Evolutionary conservation across 2,113 vertebrate species (phyloP), one percentile per base, ranked within the genome.

Genomic region (Pogona vitticeps): DNA sequence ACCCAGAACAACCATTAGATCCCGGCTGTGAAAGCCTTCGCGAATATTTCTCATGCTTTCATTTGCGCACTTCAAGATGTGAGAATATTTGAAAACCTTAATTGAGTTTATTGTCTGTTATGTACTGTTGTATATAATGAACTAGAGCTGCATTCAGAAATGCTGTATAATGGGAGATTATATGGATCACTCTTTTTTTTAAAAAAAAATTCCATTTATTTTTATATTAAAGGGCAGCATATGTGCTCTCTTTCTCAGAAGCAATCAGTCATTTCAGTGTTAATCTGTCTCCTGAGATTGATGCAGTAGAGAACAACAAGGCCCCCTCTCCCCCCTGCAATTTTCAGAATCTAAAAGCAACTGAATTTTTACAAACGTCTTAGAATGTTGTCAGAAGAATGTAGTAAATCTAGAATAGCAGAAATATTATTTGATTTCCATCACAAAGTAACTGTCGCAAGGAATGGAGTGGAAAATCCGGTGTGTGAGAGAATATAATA

Each of bases 31-130:
- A n/a, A n/a, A n/a, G n/a, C n/a, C n/a, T n/a, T n/a, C n/a, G n/a
- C n/a, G n/a, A n/a, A n/a, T n/a, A n/a, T n/a, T n/a, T n/a, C 90
- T 87, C 78, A 75, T 89, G 90, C 73, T 85, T 93, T 92, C 92
- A 89, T 91, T 91, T 93, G 68, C 86, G 91, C 1, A 0, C 63
- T 92, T 92, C 91, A 87, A 91, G 88, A 88, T 84, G 75, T 26
- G 58, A 0, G 88, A 87, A 89, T 72, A 26, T 38, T 76, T 93
- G 31, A 31, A 92, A 94, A 95, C 13, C 88, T 85, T 91, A 88
- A 59, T 93, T 95, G 85, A 88, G 91, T 93, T 94, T 93, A 89
- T 91, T 92, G 61, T 81, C 23, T 28, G 36, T 89, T 90, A 84
- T 89, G 84, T 92, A n/a, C 79, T 93, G 33, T 89, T 87, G 91